These are phyloP conservation scores for Microchrysa polita DNA, from an alignment of 2,888 invertebrate species.

Conservation along the genomic window DNA sequence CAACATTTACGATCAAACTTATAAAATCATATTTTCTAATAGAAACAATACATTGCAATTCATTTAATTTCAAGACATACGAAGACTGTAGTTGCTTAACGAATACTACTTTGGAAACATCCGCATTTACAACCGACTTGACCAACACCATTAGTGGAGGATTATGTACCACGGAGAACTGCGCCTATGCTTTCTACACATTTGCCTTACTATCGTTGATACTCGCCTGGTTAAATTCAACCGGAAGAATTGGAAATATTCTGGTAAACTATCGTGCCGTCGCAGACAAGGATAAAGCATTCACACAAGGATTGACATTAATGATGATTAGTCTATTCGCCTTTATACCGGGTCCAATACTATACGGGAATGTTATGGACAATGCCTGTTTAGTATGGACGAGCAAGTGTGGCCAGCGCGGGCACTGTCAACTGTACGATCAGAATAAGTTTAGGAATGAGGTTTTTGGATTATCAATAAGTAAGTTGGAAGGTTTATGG, in stretches of 20 bases:
- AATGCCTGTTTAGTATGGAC: slow-evolving; percentile 75
- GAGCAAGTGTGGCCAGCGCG: slow-evolving; percentile 69
- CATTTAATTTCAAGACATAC: slow-evolving; percentile 18
- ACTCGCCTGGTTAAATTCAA: slow-evolving; percentile 65
- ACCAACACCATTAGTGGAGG: slow-evolving; percentile 54
- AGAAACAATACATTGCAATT: neutral
- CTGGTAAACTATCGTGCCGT: slow-evolving; percentile 74
- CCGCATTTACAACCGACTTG: neutral
- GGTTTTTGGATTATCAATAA: slow-evolving; percentile 67
- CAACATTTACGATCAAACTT: too few relatives aligned
- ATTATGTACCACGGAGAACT: slow-evolving; percentile 59
- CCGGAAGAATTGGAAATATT: slow-evolving; percentile 74
- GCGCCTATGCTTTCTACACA: slow-evolving; percentile 54
- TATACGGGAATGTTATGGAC: slow-evolving; percentile 74
- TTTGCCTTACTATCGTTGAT: slow-evolving; percentile 68
- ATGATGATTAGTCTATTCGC: slow-evolving; percentile 72
- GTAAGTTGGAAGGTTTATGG: slow-evolving; percentile 58
- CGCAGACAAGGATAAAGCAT: slow-evolving; percentile 70
- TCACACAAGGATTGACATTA: slow-evolving; percentile 71
- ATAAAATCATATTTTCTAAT: too few relatives aligned
- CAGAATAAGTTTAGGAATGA: slow-evolving; percentile 68
- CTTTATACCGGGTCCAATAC: slow-evolving; percentile 75
- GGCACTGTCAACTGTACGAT: slow-evolving; percentile 76
- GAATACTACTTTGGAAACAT: neutral
- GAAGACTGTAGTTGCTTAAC: slow-evolving; percentile 57